Evolutionary conservation across 2,113 vertebrate species (phyloP).

Genomic region (Proteles cristata): DNA sequence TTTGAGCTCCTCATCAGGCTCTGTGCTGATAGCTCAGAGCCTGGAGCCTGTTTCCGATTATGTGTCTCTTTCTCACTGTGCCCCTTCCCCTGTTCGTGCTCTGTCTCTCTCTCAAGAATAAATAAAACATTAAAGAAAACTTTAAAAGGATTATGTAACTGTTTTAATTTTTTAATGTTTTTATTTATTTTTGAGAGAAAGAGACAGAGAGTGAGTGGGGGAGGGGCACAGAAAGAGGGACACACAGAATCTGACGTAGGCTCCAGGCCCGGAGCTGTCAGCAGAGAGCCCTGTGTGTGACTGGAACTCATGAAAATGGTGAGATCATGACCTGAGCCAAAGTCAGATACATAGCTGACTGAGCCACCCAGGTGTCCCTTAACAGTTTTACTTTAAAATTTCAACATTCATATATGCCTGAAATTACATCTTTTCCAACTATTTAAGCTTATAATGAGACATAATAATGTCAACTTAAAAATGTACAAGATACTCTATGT

Average conservation of each 20-base stretch:
- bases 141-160: neutral
- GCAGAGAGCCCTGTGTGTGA: too few species aligned
- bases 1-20: too few species aligned
- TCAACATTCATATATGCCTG: neutral
- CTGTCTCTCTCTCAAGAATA: too few species aligned
- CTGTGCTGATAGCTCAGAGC: too few species aligned
- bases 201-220: neutral
- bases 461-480: slow-evolving; percentile 7
- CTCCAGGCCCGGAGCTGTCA: neutral
- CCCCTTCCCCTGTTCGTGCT: too few species aligned
- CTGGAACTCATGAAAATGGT: neutral
- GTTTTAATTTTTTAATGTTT: neutral
- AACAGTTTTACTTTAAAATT: neutral
- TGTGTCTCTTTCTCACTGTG: too few species aligned
- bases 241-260: neutral
- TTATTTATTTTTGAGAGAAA: neutral
- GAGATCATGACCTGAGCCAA: neutral
- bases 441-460: neutral
- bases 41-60: too few species aligned
- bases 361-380: neutral
- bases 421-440: neutral
- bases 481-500: neutral
- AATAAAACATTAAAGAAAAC: too few species aligned
- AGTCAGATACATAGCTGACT: neutral
- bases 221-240: neutral